phyloP scores from a whole-genome alignment of 1,140 invertebrate species.

The Nebria ingens region DNA sequence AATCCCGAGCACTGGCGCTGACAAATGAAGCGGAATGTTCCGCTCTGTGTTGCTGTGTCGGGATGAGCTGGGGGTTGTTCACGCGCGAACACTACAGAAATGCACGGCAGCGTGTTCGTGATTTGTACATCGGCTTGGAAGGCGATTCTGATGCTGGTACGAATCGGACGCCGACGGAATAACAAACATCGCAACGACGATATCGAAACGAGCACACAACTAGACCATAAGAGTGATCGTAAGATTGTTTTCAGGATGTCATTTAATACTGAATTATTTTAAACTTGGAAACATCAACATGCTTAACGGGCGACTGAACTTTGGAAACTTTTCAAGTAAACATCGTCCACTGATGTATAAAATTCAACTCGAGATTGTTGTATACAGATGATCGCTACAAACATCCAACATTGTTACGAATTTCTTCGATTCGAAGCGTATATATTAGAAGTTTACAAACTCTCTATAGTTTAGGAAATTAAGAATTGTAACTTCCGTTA shows the following conservation, averaged over 20 bases:
- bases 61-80: background rate
- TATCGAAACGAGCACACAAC: too few species aligned
- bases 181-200: background rate
- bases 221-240: too few species aligned
- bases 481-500: constrained; percentile 6
- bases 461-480: background rate
- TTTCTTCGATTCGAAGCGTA: background rate
- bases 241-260: constrained; percentile 7
- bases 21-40: background rate
- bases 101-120: background rate
- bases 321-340: constrained; percentile 9
- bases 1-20: background rate
- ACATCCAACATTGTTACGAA: background rate
- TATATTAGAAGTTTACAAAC: background rate
- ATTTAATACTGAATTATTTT: constrained; percentile 6
- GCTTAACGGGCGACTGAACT: constrained; percentile 4
- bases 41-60: background rate
- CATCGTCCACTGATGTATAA: constrained; percentile 8
- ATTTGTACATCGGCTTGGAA: background rate
- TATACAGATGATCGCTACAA: background rate
- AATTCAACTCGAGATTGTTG: background rate
- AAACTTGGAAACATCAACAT: background rate
- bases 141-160: background rate
- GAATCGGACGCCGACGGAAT: background rate
- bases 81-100: background rate